Evolutionary conservation across 2,797 vertebrate species (phyloP).

Genomic region (Ceryle rudis): DNA sequence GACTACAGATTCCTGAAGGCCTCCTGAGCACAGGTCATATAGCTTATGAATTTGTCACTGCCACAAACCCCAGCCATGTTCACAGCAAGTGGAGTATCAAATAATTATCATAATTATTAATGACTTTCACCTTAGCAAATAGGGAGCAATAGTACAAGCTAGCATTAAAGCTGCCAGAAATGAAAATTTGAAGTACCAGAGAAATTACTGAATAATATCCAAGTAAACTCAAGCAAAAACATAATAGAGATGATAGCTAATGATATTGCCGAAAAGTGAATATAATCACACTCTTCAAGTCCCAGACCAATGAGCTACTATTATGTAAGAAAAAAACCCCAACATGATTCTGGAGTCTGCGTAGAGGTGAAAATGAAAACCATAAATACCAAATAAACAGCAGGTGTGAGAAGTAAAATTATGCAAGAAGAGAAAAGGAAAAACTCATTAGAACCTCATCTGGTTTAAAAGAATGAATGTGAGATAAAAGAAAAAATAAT

Average conservation of each 20-base stretch:
- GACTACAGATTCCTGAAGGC: neutral
- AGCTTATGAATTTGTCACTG: neutral
- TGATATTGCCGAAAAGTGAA: neutral
- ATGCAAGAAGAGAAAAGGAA: neutral
- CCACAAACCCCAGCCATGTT: neutral
- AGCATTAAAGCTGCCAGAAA: neutral
- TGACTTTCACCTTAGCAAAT: neutral
- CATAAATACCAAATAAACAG: neutral
- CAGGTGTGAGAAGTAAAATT: neutral
- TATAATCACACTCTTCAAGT: neutral
- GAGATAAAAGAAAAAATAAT: neutral
- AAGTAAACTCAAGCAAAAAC: neutral
- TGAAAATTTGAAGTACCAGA: neutral
- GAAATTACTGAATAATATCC: neutral
- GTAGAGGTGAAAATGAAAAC: neutral
- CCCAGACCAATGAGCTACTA: neutral
- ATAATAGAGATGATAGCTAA: neutral
- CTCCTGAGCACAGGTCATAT: accelerated
- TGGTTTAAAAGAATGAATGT: neutral
- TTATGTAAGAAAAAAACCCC: neutral
- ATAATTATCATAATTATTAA: neutral
- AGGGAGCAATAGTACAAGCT: neutral
- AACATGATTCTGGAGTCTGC: neutral
- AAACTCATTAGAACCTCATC: neutral
- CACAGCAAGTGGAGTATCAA: neutral